These are phyloP conservation scores for Oostethus manadensis DNA, from an alignment of 2,113 vertebrate species.

Conservation along the genomic window DNA sequence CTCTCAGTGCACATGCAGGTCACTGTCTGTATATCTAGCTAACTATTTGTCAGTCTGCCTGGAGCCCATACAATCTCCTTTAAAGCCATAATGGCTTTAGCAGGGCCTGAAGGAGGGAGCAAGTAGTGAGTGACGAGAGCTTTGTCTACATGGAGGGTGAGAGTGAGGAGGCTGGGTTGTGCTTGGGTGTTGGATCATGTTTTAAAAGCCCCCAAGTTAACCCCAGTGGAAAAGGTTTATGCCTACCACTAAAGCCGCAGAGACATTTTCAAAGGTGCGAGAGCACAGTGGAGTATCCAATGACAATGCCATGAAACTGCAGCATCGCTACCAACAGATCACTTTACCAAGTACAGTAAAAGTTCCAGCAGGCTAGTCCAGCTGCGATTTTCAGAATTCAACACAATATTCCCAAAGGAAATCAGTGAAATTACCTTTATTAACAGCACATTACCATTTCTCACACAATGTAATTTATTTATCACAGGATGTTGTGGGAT, in stretches of 20 bases:
- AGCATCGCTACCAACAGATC: slow-evolving; percentile 1
- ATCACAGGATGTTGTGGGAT: too few species aligned
- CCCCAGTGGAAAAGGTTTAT: slow-evolving; percentile 65
- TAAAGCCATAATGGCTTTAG: slow-evolving; percentile 59
- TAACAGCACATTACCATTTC: too few species aligned
- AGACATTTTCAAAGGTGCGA: slow-evolving; percentile 46
- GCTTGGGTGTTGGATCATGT: slow-evolving; percentile 53
- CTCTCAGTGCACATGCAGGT: slow-evolving; percentile 38
- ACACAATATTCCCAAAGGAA: too few species aligned
- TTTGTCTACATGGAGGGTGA: slow-evolving; percentile 31
- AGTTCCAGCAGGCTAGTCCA: not conserved
- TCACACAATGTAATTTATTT: too few species aligned
- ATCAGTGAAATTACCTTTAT: too few species aligned
- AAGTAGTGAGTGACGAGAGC: slow-evolving; percentile 42
- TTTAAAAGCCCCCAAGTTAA: slow-evolving; percentile 67
- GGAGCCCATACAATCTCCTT: slow-evolving; percentile 56
- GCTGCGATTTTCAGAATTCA: too few species aligned
- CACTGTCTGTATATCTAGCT: slow-evolving; percentile 47
- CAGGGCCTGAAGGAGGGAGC: slow-evolving; percentile 55
- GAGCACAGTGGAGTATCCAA: slow-evolving; percentile 31
- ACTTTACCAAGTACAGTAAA: not conserved
- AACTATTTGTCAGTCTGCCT: slow-evolving; percentile 59
- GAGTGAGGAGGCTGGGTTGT: not conserved
- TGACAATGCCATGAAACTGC: slow-evolving; percentile 35
- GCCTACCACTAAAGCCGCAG: slow-evolving; percentile 55